Base-by-base conservation (phyloP, 1,140 invertebrate genomes). In the Cydia splendana region DNA sequence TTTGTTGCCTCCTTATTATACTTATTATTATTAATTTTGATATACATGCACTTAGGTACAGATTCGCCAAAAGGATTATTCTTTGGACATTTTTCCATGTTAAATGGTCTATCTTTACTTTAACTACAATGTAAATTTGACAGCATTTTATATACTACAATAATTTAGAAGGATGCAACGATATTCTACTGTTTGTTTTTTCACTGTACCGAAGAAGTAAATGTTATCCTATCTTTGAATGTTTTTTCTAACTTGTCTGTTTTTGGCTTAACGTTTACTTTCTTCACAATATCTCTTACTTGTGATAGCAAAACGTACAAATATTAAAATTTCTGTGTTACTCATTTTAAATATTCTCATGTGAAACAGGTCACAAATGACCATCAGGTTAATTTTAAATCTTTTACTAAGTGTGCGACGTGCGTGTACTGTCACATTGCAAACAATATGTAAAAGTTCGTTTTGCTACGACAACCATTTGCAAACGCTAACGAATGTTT, bases 241-340 rank as follows among this genome's bases (percentile, higher is more conserved):
- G 3, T 53, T 62, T 24, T 18, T 62, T 24, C 20, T 24, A 20
- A 7, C 51, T 18, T 53, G 18, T 53, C n/a, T 62, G 9, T n/a
- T 71, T 71, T 71, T 38, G 30, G 34, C 67, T 71, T 71, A 71
- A 71, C 67, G 18, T 71, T 71, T 71, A 71, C 67, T 71, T 71
- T 71, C 67, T 71, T 71, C 15, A 15, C 45, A 48, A 10, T 38
- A 71, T 38, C 6, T 71, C n/a, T 71, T 38, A 30, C 65, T 4
- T 62, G 57, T 62, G 2, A 12, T 62, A 62, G 20, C 20, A 62
- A 62, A 62, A 24, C 57, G 18, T 62, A 24, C 10, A 62, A n/a
- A 24, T n/a, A 12, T 24, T 62, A 24, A 12, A 7, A 62, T 53
- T 53, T 53, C 4, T 53, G 48, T 53, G 15, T n/a, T 4, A 15